These are phyloP conservation scores for Pentamera pediparva DNA, from an alignment of 53 echinoderm and acorn worm species.

Conservation along the genomic window DNA sequence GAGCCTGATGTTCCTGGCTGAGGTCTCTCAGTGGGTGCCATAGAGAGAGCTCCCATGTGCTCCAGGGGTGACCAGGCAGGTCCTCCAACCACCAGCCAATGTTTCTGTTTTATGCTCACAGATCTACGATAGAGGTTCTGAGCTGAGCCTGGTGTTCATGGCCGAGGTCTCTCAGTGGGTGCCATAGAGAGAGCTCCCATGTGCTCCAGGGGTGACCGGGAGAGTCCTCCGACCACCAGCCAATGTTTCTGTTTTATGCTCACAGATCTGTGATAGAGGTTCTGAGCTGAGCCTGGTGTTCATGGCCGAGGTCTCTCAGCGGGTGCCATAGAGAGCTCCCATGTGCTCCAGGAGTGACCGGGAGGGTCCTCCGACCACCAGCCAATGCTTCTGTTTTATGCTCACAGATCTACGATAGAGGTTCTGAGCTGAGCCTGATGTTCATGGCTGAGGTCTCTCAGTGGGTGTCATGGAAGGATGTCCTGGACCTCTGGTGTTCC, in stretches of 20 bases:
- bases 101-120: no score
- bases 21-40: no score
- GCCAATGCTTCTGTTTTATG: neutral
- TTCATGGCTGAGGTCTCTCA: conserved; percentile 80
- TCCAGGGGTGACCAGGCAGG: no score
- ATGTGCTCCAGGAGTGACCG: neutral
- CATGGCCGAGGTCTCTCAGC: neutral
- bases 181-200: neutral
- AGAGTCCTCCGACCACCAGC: no score
- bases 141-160: no score
- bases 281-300: no score
- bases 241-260: no score
- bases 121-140: no score
- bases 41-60: no score
- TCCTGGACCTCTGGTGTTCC: conserved; percentile 39
- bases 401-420: conserved; percentile 61
- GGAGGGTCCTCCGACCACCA: neutral
- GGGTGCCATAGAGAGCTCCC: neutral
- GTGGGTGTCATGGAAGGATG: conserved; percentile 62
- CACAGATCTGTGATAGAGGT: conserved; percentile 52
- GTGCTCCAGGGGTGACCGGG: neutral
- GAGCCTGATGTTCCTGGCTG: no score
- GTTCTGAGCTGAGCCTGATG: conserved; percentile 36
- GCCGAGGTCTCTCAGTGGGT: neutral
- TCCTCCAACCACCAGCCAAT: no score